Evolutionary conservation across 2,113 vertebrate genomes (phyloP).

Genomic region (Actenoides lindsayi): DNA sequence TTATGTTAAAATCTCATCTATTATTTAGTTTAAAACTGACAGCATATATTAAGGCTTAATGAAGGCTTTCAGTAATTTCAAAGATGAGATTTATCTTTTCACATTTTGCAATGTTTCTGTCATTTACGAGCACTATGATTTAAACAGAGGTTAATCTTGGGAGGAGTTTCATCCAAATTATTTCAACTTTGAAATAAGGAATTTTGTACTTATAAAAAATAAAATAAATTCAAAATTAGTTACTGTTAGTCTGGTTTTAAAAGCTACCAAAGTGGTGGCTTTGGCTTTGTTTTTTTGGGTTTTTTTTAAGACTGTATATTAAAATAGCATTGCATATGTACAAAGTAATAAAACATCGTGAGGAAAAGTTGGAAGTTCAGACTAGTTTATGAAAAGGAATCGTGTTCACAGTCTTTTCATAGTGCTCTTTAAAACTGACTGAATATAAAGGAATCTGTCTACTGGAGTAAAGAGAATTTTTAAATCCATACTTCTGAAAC

Average conservation of each 20-base stretch:
- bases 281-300: neutral
- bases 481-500: neutral
- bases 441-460: neutral
- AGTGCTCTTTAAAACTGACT: neutral
- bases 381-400: neutral
- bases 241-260: neutral
- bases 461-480: neutral
- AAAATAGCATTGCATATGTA: neutral
- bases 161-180: constrained; percentile 63
- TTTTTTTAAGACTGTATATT: neutral
- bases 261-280: neutral
- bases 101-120: constrained; percentile 65
- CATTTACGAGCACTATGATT: constrained; percentile 58
- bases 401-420: neutral
- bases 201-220: neutral
- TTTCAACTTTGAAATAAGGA: constrained; percentile 62
- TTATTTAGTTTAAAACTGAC: constrained; percentile 87
- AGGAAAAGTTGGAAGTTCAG: neutral
- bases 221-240: neutral
- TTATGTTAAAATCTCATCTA: constrained; percentile 89
- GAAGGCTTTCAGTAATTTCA: constrained; percentile 84
- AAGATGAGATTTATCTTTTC: constrained; percentile 78
- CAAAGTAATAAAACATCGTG: neutral
- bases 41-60: constrained; percentile 85
- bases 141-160: constrained; percentile 72